Percentiles rank a stretch among this genome's conserved stretches.
Evolutionary conservation across 2,888 invertebrate genomes (phyloP).

Genomic region (Drosophila helvetica): DNA sequence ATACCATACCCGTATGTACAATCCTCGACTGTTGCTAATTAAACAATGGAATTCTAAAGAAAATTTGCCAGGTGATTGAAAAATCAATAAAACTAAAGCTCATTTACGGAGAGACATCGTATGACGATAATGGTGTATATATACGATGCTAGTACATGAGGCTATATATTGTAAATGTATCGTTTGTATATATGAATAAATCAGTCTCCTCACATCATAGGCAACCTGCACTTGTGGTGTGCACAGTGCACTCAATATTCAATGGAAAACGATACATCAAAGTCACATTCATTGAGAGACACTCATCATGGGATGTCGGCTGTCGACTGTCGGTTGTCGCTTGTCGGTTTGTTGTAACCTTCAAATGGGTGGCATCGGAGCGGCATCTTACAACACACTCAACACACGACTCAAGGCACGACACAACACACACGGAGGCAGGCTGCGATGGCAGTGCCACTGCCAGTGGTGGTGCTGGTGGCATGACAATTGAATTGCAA

Average conservation of each 20-base stretch:
- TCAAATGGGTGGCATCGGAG: slow-evolving; percentile 53
- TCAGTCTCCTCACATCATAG: slow-evolving; percentile 40
- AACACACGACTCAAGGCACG: slow-evolving; percentile 10
- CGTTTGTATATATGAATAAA: slow-evolving; percentile 48
- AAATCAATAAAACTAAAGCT: slow-evolving; percentile 50
- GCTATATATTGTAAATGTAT: neutral
- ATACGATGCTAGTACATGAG: neutral
- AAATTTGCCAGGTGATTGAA: slow-evolving; percentile 56
- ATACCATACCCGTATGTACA: slow-evolving; percentile 6
- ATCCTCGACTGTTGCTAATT: slow-evolving; percentile 46
- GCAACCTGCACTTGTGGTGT: slow-evolving; percentile 43
- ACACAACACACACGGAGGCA: slow-evolving; percentile 1
- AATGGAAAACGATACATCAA: slow-evolving; percentile 65
- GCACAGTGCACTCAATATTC: slow-evolving; percentile 53
- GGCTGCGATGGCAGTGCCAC: slow-evolving; percentile 4
- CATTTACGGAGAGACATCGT: slow-evolving; percentile 30
- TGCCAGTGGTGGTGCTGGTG: slow-evolving; percentile 66
- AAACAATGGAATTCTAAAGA: slow-evolving; percentile 64
- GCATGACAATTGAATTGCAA: slow-evolving; percentile 77
- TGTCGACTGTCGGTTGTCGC: slow-evolving; percentile 21
- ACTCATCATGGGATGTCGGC: slow-evolving; percentile 63
- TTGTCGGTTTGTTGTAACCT: slow-evolving; percentile 47
- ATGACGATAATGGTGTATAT: slow-evolving; percentile 16
- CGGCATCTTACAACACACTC: slow-evolving; percentile 35
- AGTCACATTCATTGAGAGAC: slow-evolving; percentile 49